These are phyloP conservation scores for Eupithecia subumbrata DNA, from an alignment of 2,888 invertebrate genomes.

Conservation along the genomic window DNA sequence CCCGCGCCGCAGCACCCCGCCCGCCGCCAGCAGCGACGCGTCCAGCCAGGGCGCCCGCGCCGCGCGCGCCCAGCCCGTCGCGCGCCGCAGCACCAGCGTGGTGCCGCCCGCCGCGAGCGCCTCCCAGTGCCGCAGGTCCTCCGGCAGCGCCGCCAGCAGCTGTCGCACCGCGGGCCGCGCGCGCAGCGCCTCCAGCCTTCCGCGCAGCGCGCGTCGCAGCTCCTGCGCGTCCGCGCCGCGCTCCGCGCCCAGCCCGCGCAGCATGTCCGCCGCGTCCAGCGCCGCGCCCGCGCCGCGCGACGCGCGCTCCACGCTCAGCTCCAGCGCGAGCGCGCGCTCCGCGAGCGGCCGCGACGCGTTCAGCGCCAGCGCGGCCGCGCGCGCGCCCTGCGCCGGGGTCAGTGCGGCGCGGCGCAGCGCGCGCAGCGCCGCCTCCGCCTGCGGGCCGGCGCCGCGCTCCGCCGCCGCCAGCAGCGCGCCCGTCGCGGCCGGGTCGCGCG, in stretches of 20 bases:
- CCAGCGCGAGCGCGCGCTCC: slow-evolving; percentile 62
- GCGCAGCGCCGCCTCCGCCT: slow-evolving; percentile 41
- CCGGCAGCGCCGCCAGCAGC: slow-evolving; percentile 46
- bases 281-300: slow-evolving; percentile 41
- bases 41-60: slow-evolving; percentile 55
- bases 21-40: slow-evolving; percentile 63
- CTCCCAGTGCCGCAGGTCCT: slow-evolving; percentile 50
- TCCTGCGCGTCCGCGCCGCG: slow-evolving; percentile 50
- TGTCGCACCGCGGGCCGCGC: slow-evolving; percentile 8
- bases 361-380: slow-evolving; percentile 42
- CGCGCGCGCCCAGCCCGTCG: slow-evolving; percentile 51
- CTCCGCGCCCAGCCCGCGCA: slow-evolving; percentile 44
- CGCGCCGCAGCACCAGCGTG: slow-evolving; percentile 59
- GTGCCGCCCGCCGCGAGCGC: slow-evolving; percentile 53
- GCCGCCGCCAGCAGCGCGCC: slow-evolving; percentile 57
- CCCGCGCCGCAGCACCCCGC: slow-evolving; percentile 64
- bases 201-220: slow-evolving; percentile 67
- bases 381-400: slow-evolving; percentile 45
- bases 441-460: slow-evolving; percentile 41
- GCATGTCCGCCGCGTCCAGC: slow-evolving; percentile 47
- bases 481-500: slow-evolving; percentile 56
- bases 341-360: slow-evolving; percentile 48
- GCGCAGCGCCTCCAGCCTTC: slow-evolving; percentile 54
- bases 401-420: slow-evolving; percentile 36
- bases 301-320: slow-evolving; percentile 47